These are phyloP conservation scores for Botrylloides violaceus DNA, from an alignment of 23 tunicate species.

Conservation along the genomic window DNA sequence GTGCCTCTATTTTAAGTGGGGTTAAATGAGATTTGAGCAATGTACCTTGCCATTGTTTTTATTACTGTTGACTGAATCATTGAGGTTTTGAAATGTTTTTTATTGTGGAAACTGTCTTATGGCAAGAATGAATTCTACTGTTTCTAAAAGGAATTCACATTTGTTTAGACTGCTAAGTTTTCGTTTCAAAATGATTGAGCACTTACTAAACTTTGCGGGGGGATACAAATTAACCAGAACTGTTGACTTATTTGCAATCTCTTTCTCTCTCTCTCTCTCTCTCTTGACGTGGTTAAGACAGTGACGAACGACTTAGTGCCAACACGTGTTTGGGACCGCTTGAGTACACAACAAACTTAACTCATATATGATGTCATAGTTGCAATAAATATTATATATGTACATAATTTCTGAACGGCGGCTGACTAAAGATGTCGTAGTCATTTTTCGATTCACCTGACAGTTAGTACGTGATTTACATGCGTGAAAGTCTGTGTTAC, in stretches of 20 bases:
- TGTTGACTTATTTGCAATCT: not conserved
- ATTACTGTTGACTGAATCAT: not conserved
- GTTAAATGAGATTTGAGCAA: not conserved
- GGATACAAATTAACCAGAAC: not conserved
- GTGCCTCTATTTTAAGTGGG: constrained; percentile 1
- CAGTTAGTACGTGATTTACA: not conserved
- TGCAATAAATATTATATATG: not conserved
- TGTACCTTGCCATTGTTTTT: constrained; percentile 1
- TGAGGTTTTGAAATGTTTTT: not conserved
- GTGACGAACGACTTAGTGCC: not conserved
- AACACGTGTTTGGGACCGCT: not conserved
- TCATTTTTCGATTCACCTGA: not conserved
- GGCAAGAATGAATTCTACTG: not conserved
- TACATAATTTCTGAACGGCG: not conserved
- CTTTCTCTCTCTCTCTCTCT: not conserved
- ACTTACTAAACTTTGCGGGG: not conserved
- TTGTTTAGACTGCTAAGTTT: not conserved
- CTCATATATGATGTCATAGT: not conserved
- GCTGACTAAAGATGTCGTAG: not conserved
- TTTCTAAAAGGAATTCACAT: not conserved
- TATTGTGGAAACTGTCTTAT: not conserved
- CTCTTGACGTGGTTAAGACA: not conserved
- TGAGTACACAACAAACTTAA: not conserved
- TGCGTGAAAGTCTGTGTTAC: not conserved
- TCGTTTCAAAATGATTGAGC: not conserved